Evolutionary conservation across 2,888 invertebrate genomes (phyloP), one percentile per base, ranked within the genome.

Genomic region (Rapana venosa): DNA sequence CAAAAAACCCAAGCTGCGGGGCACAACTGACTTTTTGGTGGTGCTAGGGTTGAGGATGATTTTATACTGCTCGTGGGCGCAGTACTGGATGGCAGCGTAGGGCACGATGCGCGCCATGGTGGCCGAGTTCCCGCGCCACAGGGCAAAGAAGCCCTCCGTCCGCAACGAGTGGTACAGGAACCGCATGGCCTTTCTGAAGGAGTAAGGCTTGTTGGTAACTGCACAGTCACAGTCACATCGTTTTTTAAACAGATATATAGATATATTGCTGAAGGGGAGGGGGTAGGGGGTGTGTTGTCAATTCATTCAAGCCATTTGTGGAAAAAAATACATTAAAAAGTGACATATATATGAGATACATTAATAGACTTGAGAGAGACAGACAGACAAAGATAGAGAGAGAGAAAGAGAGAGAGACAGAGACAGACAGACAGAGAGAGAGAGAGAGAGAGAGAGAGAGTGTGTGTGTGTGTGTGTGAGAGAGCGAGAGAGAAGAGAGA

Each of bases 81-180:
- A 98, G 96, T 99, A 99, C 97, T 99, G 99, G 93, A 99, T 98
- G 83, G 99, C 98, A 36, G 99, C 99, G 96, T 99, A 99, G 0
- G 99, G 99, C 88, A 99, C 97, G 91, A 99, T 99, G 90, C 99
- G 97, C 30, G 98, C 98, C 98, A 99, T 98, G 0, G 99, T 99
- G 8, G 99, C 99, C 92, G 98, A 98, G 97, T 99, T 99, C 6
- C 99, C 99, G 88, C 99, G 97, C 99, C 99, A 99, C 94, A 99
- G 96, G 90, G 98, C 98, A 22, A 97, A 93, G 88, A 98, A 96
- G 1, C 99, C 99, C 95, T 99, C 98, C 30, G 97, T 97, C 92
- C 97, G 97, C 92, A 97, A 97, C 32, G 98, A 97, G 36, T 96
- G 93, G 61, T 94, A 93, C 20, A 97, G 94, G 93, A 97, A 97